Conservation (phyloP, 1,140 invertebrate genomes). For the Lutraria rhynchaena region DNA sequence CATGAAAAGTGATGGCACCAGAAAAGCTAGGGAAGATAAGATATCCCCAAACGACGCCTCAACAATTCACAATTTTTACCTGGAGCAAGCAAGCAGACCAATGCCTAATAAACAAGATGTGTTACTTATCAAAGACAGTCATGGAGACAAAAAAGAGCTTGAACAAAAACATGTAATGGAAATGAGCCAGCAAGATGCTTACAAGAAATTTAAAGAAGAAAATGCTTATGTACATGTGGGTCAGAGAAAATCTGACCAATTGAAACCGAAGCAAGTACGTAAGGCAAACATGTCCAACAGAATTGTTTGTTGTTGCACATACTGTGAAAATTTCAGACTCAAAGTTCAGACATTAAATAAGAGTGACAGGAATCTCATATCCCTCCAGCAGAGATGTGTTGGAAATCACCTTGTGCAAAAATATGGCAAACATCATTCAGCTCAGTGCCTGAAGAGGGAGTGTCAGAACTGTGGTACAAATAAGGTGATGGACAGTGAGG, state of each 20-base stretch:
- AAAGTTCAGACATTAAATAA: background rate
- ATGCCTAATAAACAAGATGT: slow-evolving; percentile 12
- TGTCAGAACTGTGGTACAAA: slow-evolving; percentile 3
- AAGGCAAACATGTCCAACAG: background rate
- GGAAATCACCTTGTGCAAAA: background rate
- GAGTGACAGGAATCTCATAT: background rate
- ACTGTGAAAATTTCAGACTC: background rate
- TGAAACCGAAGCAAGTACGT: background rate
- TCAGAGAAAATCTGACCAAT: background rate
- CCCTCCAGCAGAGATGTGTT: background rate
- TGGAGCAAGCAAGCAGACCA: slow-evolving; percentile 3
- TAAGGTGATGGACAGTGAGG: background rate
- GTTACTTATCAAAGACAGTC: background rate
- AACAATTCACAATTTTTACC: background rate
- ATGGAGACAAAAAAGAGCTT: background rate
- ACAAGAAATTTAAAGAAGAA: background rate
- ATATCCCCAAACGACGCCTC: background rate
- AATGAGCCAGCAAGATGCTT: background rate
- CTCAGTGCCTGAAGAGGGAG: background rate
- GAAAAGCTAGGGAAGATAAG: background rate
- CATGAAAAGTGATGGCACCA: background rate
- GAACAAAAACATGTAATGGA: slow-evolving; percentile 19
- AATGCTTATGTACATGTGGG: background rate
- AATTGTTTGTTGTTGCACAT: background rate
- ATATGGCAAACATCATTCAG: too few species aligned